Base-by-base conservation (phyloP, 2,888 invertebrate genomes). In the Apamea crenata region DNA sequence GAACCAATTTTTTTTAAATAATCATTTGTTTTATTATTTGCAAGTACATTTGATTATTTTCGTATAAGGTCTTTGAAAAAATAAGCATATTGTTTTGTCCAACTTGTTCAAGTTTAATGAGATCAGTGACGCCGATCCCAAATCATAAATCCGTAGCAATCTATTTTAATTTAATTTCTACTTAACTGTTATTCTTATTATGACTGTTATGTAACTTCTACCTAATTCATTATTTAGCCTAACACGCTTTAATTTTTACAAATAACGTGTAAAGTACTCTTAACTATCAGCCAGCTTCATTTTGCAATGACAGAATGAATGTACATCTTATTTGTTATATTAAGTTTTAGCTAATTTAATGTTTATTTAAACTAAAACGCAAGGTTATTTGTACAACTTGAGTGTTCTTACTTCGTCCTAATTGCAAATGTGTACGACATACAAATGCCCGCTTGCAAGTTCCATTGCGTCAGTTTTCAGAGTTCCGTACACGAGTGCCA, bases 161-260 rank as follows among this genome's bases (percentile, higher is more conserved):
- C 1, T 29, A 47, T 44, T 44, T 32, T n/a, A 32, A 44, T 32
- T 18, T 29, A 56, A 71, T 69, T 18, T 7, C 2, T 40, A 70
- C 6, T 32, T 25, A 56, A 70, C 25, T 29, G 12, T 32, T 18
- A 32, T 53, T 2, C 18, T 18, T 32, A 44, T 3, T 18, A 32
- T 16, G 0, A 53, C 25, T 66, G 8, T 72, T 8, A 29, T 40
- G 25, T 70, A 56, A 70, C 29, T 56, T 74, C 25, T 47, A 73
- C 21, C 21, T 63, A 25, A 29, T 29, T 5, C 40, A 21, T 61
- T 36, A 61, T 50, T 61, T 61, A 36, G 32, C 50, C n/a, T 61
- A 73, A 36, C 25, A 67, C 59, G 36, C 47, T 67, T 67, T 50
- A 6, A 25, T 29, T 32, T 59, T 25, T 67, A 78, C 36, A 67